Percentiles rank a stretch among this genome's conserved stretches.
Conservation (phyloP, 2,888 invertebrate genomes). For the Cheilosia vulpina region DNA sequence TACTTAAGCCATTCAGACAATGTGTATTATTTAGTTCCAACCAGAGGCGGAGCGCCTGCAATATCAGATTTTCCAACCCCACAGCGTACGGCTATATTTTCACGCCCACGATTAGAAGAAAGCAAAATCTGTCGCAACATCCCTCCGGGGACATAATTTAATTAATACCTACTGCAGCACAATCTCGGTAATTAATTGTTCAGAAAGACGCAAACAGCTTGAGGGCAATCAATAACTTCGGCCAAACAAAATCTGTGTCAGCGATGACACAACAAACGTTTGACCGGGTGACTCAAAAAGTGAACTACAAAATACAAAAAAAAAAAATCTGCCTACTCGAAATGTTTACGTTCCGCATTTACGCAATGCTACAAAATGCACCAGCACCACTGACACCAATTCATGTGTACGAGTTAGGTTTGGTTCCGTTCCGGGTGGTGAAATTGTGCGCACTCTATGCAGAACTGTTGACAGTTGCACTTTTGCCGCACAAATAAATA, state of each 20-base stretch:
- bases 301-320: not conserved
- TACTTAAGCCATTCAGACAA: not conserved
- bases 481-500: constrained; percentile 67
- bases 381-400: constrained; percentile 34
- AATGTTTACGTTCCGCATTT: constrained; percentile 15
- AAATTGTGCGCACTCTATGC: constrained; percentile 25
- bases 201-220: not conserved
- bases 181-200: constrained; percentile 54
- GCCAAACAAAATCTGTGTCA: constrained; percentile 24
- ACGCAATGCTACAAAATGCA: constrained; percentile 25
- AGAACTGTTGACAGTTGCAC: constrained; percentile 61
- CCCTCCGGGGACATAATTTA: constrained; percentile 34
- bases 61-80: not conserved
- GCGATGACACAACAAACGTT: constrained; percentile 16
- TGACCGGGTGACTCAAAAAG: constrained; percentile 31
- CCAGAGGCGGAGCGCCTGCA: not conserved
- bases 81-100: not conserved
- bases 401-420: not conserved
- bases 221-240: constrained; percentile 1
- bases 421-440: constrained; percentile 53
- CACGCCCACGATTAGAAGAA: not conserved
- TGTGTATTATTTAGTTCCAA: constrained; percentile 9
- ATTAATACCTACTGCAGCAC: constrained; percentile 58
- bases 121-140: constrained; percentile 1
- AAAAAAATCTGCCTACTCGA: constrained; percentile 15